Conservation (phyloP, 2,888 invertebrate genomes). For the Phrixothrix hirtus region DNA sequence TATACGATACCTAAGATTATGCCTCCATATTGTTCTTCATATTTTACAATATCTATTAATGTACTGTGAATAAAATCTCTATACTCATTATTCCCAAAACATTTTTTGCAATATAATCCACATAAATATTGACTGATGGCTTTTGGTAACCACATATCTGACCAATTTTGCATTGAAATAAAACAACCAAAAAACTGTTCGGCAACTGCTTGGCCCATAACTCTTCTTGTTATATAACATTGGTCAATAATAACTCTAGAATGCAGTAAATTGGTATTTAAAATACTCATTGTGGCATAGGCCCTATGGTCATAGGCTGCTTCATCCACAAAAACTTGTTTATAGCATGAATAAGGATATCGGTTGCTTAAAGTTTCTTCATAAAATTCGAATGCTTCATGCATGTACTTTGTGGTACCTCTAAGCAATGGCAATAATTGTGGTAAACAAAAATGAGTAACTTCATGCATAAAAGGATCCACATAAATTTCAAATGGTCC, state of each 20-base stretch:
- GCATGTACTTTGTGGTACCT: slow-evolving; percentile 88
- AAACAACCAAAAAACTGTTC: slow-evolving; percentile 99
- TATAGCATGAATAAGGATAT: slow-evolving; percentile 91
- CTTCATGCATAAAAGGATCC: slow-evolving; percentile 98
- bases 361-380: slow-evolving; percentile 94
- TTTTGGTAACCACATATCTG: slow-evolving; percentile 94
- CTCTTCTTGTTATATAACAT: slow-evolving; percentile 83
- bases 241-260: slow-evolving; percentile 91
- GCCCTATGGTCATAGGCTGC: slow-evolving; percentile 83
- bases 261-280: slow-evolving; percentile 90
- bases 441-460: slow-evolving; percentile 96
- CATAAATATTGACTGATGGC: slow-evolving; percentile 91
- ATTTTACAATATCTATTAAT: slow-evolving; percentile 77
- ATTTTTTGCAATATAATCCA: slow-evolving; percentile 91
- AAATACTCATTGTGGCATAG: slow-evolving; percentile 93
- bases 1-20: slow-evolving; percentile 64
- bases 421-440: slow-evolving; percentile 85
- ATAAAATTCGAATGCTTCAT: slow-evolving; percentile 95
- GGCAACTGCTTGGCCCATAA: slow-evolving; percentile 95
- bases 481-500: slow-evolving; percentile 96
- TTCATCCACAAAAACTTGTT: slow-evolving; percentile 98
- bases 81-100: slow-evolving; percentile 98
- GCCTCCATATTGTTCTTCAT: slow-evolving; percentile 77
- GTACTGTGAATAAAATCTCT: slow-evolving; percentile 82
- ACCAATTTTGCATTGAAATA: slow-evolving; percentile 96